phyloP scores from a whole-genome alignment of 2,113 vertebrate genomes.

The Tragulus kanchil region DNA sequence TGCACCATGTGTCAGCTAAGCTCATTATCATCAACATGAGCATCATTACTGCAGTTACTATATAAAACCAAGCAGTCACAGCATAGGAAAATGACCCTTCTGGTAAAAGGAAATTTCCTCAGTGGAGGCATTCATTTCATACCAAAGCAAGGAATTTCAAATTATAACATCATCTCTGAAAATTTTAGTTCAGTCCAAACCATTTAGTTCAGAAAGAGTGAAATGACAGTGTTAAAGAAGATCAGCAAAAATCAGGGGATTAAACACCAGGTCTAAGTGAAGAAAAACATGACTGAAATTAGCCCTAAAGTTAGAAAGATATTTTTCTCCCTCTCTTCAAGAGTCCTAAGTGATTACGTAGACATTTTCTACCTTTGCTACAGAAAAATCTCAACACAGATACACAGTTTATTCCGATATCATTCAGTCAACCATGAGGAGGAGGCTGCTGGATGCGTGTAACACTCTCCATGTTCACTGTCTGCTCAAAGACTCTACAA shows the following conservation, averaged over 20 bases:
- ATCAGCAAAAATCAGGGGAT: neutral
- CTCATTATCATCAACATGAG: neutral
- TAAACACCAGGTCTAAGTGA: conserved; percentile 28
- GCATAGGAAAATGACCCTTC: neutral
- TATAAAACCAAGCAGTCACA: conserved; percentile 23
- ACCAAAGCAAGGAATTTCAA: conserved; percentile 38
- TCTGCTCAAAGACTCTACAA: neutral
- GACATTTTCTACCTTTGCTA: neutral
- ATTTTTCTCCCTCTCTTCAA: neutral
- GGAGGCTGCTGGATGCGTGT: rapidly evolving
- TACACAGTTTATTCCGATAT: neutral
- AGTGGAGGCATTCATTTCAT: neutral
- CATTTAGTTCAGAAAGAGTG: neutral
- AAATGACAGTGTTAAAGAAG: neutral
- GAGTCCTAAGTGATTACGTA: neutral
- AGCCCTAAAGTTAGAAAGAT: neutral
- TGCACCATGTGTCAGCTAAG: neutral
- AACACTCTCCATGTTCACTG: neutral
- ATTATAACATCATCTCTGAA: conserved; percentile 32
- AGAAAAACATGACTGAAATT: neutral
- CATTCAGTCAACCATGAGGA: neutral
- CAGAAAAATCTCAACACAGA: neutral
- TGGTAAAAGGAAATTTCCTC: neutral
- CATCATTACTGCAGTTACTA: neutral
- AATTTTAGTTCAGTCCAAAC: neutral